Percentiles rank a stretch among this genome's conserved stretches.
Conservation (phyloP, 2,888 invertebrate species). For the Cephus runcator region DNA sequence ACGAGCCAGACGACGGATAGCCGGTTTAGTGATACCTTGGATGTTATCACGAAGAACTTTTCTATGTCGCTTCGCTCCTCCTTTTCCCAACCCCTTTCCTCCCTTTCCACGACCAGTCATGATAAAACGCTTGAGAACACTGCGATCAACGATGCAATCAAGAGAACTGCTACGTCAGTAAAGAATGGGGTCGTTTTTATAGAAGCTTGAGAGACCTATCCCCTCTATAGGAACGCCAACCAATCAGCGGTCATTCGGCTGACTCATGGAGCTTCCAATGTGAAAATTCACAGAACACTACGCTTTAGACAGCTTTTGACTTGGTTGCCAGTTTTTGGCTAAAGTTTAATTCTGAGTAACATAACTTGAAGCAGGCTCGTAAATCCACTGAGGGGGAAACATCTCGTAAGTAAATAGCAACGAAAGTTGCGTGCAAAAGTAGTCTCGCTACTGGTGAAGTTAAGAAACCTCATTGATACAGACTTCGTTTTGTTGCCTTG, state of each 20-base stretch:
- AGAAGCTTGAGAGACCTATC: background rate
- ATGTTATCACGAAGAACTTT: slow-evolving; percentile 68
- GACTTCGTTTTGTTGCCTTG: slow-evolving; percentile 77
- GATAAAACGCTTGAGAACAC: background rate
- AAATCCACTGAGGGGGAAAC: background rate
- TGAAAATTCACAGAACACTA: background rate
- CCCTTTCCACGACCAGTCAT: slow-evolving; percentile 51
- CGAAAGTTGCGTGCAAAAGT: slow-evolving; percentile 48
- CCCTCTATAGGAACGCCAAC: background rate
- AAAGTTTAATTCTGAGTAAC: background rate
- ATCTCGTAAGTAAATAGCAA: background rate
- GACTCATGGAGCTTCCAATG: background rate
- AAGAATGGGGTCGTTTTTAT: background rate
- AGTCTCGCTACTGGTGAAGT: slow-evolving; percentile 78
- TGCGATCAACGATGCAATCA: background rate
- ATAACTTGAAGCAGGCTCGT: background rate
- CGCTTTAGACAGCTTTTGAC: background rate
- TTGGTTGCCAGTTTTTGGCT: background rate
- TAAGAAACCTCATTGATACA: slow-evolving; percentile 78
- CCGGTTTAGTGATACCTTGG: slow-evolving; percentile 81
- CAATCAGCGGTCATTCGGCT: background rate
- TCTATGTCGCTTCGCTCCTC: slow-evolving; percentile 70
- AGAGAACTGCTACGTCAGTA: background rate
- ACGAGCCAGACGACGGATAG: slow-evolving; percentile 70
- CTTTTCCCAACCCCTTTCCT: slow-evolving; percentile 69